A percentile compares a stretch with the other conserved stretches of the same genome.
Evolutionary conservation across 2,888 invertebrate species (phyloP).

Genomic region (Tribolium freemani): DNA sequence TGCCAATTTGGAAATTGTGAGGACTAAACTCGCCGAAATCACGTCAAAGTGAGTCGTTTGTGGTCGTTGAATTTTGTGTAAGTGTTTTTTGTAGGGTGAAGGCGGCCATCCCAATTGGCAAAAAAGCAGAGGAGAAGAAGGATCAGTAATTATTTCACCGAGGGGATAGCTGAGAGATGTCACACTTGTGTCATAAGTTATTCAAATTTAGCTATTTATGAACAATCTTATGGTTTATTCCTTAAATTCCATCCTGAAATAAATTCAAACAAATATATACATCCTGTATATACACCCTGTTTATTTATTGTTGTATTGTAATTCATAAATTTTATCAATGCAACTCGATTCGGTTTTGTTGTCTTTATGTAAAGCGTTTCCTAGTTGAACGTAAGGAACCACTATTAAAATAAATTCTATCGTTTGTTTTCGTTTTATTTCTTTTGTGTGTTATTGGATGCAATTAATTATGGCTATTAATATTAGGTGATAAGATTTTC

Average conservation of each 20-base stretch:
- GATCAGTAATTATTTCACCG: slow-evolving; percentile 73
- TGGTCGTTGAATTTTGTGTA: slow-evolving; percentile 6
- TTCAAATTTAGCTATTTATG: slow-evolving; percentile 49
- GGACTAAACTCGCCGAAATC: slow-evolving; percentile 89
- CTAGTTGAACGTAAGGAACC: slow-evolving; percentile 41
- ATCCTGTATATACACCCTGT: slow-evolving; percentile 46
- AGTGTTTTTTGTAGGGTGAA: slow-evolving; percentile 76
- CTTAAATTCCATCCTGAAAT: slow-evolving; percentile 55
- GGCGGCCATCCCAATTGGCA: slow-evolving; percentile 90
- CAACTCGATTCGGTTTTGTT: slow-evolving; percentile 38
- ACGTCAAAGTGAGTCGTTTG: slow-evolving; percentile 83
- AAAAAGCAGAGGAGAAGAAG: slow-evolving; percentile 87
- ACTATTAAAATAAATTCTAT: slow-evolving; percentile 47
- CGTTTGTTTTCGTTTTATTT: slow-evolving; percentile 46
- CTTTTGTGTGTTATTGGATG: slow-evolving; percentile 23
- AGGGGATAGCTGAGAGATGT: slow-evolving; percentile 11
- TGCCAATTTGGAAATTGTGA: slow-evolving; percentile 89
- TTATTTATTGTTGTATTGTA: slow-evolving; percentile 52
- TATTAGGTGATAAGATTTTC: slow-evolving; percentile 40
- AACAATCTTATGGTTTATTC: slow-evolving; percentile 51
- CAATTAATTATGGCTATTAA: slow-evolving; percentile 27
- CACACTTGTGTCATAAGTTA: slow-evolving; percentile 48
- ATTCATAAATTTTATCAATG: slow-evolving; percentile 55
- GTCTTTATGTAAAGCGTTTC: slow-evolving; percentile 48
- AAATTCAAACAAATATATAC: slow-evolving; percentile 47